phyloP scores from a whole-genome alignment of 1,140 invertebrate species.

The Lasaia peninsularis region DNA sequence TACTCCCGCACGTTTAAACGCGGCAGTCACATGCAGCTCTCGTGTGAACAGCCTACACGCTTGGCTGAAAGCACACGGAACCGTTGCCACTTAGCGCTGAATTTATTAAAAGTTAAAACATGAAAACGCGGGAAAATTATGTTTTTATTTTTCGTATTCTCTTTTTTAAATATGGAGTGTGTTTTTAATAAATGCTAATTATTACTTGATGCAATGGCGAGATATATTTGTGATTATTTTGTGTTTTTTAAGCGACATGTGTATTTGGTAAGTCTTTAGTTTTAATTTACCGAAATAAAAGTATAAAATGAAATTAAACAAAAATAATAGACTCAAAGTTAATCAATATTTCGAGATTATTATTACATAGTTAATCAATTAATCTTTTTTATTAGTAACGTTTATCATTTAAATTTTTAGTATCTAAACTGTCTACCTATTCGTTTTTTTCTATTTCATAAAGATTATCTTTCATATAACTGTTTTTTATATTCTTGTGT shows the following conservation, averaged over 20 bases:
- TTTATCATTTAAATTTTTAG: too few species aligned
- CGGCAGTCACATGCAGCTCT: conserved; percentile 35
- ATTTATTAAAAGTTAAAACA: conserved; percentile 30
- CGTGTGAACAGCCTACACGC: conserved; percentile 18
- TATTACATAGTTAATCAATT: too few species aligned
- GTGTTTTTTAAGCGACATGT: conserved; percentile 44
- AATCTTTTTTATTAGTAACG: too few species aligned
- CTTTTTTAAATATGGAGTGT: background rate
- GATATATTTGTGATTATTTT: conserved; percentile 37
- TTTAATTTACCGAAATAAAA: background rate
- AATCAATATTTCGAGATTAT: too few species aligned
- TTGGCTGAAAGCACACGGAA: conserved; percentile 16
- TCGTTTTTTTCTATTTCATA: too few species aligned
- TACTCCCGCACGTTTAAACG: conserved; percentile 37
- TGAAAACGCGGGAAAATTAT: conserved; percentile 33
- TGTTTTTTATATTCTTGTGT: too few species aligned
- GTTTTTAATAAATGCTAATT: background rate
- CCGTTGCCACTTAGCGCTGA: conserved; percentile 14
- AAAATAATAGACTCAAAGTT: too few species aligned
- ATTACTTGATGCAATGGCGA: conserved; percentile 32
- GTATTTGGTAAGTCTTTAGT: conserved; percentile 51
- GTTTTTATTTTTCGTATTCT: conserved; percentile 20
- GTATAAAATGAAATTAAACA: too few species aligned
- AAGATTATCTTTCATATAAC: too few species aligned
- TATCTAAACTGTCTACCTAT: too few species aligned